Conservation (phyloP, 2,888 invertebrate genomes). For the Steinernema hermaphroditum region DNA sequence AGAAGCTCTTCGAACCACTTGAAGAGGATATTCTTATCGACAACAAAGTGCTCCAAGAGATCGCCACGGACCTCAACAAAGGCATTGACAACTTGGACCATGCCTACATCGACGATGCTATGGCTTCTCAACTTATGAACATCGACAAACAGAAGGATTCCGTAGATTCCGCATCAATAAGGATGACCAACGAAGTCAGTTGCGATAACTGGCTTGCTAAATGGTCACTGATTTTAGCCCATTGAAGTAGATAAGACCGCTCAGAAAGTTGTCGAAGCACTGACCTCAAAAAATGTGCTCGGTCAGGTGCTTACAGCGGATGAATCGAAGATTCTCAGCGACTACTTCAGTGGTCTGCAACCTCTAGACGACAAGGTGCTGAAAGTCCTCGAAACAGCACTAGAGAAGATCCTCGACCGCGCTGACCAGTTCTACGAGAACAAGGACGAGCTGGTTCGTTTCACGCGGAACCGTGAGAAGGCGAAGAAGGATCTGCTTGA, state of each 20-base stretch:
- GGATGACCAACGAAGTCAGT: constrained; percentile 14
- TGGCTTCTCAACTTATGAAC: constrained; percentile 37
- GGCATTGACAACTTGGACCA: not conserved
- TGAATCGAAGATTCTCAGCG: constrained; percentile 37
- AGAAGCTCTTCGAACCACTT: constrained; percentile 34
- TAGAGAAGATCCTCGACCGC: constrained; percentile 41
- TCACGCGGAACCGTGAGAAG: constrained; percentile 35
- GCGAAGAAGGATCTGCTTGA: constrained; percentile 38
- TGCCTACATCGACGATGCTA: constrained; percentile 32
- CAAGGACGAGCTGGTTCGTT: constrained; percentile 37
- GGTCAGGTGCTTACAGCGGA: constrained; percentile 34
- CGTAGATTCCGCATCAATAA: not conserved
- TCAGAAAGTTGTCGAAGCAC: constrained; percentile 36
- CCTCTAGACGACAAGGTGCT: constrained; percentile 36
- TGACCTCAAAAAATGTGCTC: constrained; percentile 36
- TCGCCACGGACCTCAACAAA: constrained; percentile 38
- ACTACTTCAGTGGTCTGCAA: constrained; percentile 36
- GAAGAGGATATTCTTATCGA: constrained; percentile 39
- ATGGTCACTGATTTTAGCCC: not conserved
- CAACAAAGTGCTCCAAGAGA: constrained; percentile 37
- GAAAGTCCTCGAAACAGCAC: constrained; percentile 28
- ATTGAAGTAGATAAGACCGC: constrained; percentile 36
- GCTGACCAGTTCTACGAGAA: constrained; percentile 37
- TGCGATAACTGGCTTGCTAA: not conserved
- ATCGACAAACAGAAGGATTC: constrained; percentile 34